These are phyloP conservation scores for Selene dorsalis DNA, from an alignment of 2,797 vertebrate species.

Conservation along the genomic window DNA sequence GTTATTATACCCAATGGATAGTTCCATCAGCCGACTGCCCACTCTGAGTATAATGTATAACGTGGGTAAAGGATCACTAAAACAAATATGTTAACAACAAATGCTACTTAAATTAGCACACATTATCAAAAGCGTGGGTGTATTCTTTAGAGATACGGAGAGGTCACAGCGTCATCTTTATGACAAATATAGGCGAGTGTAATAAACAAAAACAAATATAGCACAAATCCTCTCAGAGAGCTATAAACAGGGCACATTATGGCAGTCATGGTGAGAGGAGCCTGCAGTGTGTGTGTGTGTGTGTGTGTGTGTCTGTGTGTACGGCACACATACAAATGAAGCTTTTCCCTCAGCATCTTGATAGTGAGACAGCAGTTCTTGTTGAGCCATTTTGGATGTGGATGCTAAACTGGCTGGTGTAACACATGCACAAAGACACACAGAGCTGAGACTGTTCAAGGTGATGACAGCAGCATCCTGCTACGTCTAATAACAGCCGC, in stretches of 20 bases:
- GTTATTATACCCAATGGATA: conserved; percentile 73
- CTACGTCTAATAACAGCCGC: conserved; percentile 29
- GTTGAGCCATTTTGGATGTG: conserved; percentile 48
- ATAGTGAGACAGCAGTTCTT: conserved; percentile 40
- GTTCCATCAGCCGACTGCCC: conserved; percentile 67
- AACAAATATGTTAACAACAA: conserved; percentile 73
- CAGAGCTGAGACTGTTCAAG: conserved; percentile 33
- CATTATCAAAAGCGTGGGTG: conserved; percentile 44
- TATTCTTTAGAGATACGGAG: conserved; percentile 46
- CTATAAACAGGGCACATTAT: conserved; percentile 2
- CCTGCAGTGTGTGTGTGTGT: background rate
- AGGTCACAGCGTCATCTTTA: conserved; percentile 18
- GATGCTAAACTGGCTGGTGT: conserved; percentile 42
- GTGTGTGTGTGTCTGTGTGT: too few relatives aligned
- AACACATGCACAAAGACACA: conserved; percentile 14
- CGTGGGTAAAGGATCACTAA: conserved; percentile 60
- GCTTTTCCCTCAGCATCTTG: conserved; percentile 2
- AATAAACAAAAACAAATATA: conserved; percentile 25
- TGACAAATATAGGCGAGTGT: conserved; percentile 34
- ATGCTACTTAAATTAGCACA: conserved; percentile 62
- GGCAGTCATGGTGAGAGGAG: background rate
- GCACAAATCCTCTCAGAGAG: conserved; percentile 10
- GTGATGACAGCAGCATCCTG: conserved; percentile 51
- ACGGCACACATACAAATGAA: background rate
- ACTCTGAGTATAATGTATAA: conserved; percentile 58